Evolutionary conservation across 2,888 invertebrate genomes (phyloP).

Genomic region (Anaspis maculata): DNA sequence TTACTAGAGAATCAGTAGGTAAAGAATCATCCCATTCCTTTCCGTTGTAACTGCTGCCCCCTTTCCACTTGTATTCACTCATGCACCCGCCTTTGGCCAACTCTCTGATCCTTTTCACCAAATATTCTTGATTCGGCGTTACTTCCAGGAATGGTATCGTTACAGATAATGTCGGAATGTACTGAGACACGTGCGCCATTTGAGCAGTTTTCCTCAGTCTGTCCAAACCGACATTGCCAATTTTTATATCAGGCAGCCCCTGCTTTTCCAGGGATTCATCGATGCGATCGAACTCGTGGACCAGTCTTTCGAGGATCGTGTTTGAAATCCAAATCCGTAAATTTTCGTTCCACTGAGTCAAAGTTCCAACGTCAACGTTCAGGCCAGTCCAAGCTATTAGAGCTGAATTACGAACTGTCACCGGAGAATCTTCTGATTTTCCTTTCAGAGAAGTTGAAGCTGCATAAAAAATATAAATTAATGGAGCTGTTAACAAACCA

Average conservation of each 20-base stretch:
- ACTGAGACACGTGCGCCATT: conserved; percentile 43
- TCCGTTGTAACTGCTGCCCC: conserved; percentile 64
- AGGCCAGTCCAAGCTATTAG: conserved; percentile 53
- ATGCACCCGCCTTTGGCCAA: conserved; percentile 79
- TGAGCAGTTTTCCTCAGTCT: conserved; percentile 66
- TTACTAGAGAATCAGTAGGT: conserved; percentile 81
- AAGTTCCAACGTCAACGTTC: conserved; percentile 55
- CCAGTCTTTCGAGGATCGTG: conserved; percentile 70
- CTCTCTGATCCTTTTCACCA: conserved; percentile 69
- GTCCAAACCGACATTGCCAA: conserved; percentile 63
- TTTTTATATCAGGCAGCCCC: conserved; percentile 57
- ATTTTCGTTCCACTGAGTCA: conserved; percentile 74
- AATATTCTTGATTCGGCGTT: conserved; percentile 77
- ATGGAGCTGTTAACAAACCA: not conserved
- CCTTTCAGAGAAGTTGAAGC: conserved; percentile 39
- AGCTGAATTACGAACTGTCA: no score
- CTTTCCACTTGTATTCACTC: conserved; percentile 82
- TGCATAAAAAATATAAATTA: conserved; percentile 17
- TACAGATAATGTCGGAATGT: conserved; percentile 51
- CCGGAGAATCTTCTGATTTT: no score
- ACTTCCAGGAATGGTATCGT: conserved; percentile 76
- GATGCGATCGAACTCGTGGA: conserved; percentile 62
- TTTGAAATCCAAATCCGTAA: conserved; percentile 80
- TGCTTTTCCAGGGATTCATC: conserved; percentile 63
- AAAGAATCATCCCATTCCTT: conserved; percentile 74